These are phyloP conservation scores for Drosophila antonietae DNA, from an alignment of 2,888 invertebrate species.

Conservation along the genomic window DNA sequence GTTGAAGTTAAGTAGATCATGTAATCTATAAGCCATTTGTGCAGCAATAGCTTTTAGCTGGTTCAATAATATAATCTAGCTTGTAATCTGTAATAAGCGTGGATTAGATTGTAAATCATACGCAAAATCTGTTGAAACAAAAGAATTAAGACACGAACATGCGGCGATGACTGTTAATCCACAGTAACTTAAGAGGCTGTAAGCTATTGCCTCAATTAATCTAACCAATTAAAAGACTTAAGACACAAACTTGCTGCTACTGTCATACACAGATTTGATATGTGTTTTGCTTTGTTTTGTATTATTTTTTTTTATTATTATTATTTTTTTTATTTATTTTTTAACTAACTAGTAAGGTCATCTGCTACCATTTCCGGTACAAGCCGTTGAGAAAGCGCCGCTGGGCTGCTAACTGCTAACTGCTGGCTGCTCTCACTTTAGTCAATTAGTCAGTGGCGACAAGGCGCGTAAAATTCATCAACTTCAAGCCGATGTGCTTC, in stretches of 20 bases:
- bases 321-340: background rate
- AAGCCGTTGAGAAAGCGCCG: conserved; percentile 47
- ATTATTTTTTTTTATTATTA: background rate
- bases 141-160: conserved; percentile 29
- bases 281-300: background rate
- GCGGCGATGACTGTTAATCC: background rate
- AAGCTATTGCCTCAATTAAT: background rate
- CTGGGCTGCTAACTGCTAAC: conserved; percentile 15
- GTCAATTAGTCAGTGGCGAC: conserved; percentile 59
- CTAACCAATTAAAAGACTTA: conserved; percentile 28
- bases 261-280: background rate
- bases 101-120: background rate
- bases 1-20: background rate
- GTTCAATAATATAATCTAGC: background rate
- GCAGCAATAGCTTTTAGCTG: background rate
- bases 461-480: conserved; percentile 60
- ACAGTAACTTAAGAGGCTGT: background rate
- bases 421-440: conserved; percentile 58
- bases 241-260: conserved; percentile 29
- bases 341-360: conserved; percentile 28
- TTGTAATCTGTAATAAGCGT: background rate
- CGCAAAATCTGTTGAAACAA: background rate
- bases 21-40: background rate
- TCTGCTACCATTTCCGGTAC: conserved; percentile 43
- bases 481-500: conserved; percentile 47